phyloP scores from a whole-genome alignment of 2,888 invertebrate genomes.

The Fragum whitleyi region DNA sequence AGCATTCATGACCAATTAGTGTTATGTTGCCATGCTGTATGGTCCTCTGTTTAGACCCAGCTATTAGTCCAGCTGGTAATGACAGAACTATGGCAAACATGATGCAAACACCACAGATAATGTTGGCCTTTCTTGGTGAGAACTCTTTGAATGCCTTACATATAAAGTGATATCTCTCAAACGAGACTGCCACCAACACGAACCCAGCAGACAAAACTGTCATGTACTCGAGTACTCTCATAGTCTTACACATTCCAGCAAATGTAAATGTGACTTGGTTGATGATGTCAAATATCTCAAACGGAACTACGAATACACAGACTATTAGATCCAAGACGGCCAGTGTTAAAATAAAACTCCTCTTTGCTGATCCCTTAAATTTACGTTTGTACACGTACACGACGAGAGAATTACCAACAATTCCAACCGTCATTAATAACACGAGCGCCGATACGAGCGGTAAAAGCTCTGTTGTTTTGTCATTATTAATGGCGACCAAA shows the following conservation, averaged over 20 bases:
- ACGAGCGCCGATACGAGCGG: slow-evolving; percentile 62
- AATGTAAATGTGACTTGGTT: slow-evolving; percentile 61
- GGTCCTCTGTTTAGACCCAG: slow-evolving; percentile 52
- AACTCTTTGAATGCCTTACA: slow-evolving; percentile 62
- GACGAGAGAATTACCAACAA: slow-evolving; percentile 66
- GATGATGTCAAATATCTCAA: slow-evolving; percentile 69
- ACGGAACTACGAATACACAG: slow-evolving; percentile 66
- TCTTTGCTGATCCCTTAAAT: slow-evolving; percentile 60
- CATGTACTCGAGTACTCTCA: slow-evolving; percentile 62
- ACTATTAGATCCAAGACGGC: slow-evolving; percentile 67
- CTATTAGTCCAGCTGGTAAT: slow-evolving; percentile 58
- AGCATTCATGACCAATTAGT: slow-evolving; percentile 66
- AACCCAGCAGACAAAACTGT: slow-evolving; percentile 67
- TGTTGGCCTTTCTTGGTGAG: slow-evolving; percentile 62
- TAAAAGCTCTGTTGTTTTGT: slow-evolving; percentile 50
- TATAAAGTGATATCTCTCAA: slow-evolving; percentile 70
- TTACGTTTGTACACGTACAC: slow-evolving; percentile 65
- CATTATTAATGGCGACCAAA: slow-evolving; percentile 42
- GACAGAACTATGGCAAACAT: slow-evolving; percentile 45
- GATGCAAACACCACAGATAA: slow-evolving; percentile 59
- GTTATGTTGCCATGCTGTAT: slow-evolving; percentile 22
- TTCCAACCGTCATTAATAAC: slow-evolving; percentile 65
- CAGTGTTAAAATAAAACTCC: slow-evolving; percentile 66
- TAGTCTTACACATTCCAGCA: slow-evolving; percentile 58
- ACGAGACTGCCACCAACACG: slow-evolving; percentile 68